Evolutionary conservation across 2,113 vertebrate species (phyloP).

Genomic region (Oryzias curvinotus): DNA sequence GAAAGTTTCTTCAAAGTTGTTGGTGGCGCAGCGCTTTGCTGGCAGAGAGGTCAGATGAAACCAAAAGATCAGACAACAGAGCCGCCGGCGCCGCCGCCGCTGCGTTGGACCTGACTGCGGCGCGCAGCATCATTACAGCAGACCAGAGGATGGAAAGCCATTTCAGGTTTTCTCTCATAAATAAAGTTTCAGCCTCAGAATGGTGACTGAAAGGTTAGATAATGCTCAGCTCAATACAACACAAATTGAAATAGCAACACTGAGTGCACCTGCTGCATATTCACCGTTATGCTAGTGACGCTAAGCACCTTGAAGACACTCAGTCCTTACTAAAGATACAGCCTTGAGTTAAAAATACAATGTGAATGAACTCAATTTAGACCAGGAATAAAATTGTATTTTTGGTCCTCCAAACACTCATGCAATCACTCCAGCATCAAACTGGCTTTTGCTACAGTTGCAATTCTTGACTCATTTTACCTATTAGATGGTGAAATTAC

Average conservation of each 20-base stretch:
- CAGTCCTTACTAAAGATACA: too few species aligned
- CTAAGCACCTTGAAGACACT: too few species aligned
- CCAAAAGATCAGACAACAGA: conserved; percentile 8
- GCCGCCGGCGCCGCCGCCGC: too few species aligned
- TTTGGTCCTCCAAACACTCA: too few species aligned
- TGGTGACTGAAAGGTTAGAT: conserved; percentile 1
- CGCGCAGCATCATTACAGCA: conserved; percentile 4
- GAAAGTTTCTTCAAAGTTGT: conserved; percentile 32
- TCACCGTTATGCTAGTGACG: too few species aligned
- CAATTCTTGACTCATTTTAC: too few species aligned
- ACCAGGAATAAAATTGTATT: too few species aligned
- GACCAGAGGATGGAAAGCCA: not conserved
- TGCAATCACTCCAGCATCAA: too few species aligned
- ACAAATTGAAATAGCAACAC: not conserved
- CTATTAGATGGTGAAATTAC: too few species aligned
- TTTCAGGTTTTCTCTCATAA: not conserved
- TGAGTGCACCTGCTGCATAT: not conserved
- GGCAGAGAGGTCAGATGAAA: conserved; percentile 18
- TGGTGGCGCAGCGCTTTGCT: conserved; percentile 4
- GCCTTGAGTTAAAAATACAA: too few species aligned
- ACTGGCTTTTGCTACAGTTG: too few species aligned
- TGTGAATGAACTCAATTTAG: too few species aligned
- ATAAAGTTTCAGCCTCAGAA: not conserved
- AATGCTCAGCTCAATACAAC: not conserved
- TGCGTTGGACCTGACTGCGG: conserved; percentile 9